Percentiles rank a stretch among this genome's conserved stretches.
Evolutionary conservation across 2,888 invertebrate species (phyloP).

Genomic region (Nysson spinosus): DNA sequence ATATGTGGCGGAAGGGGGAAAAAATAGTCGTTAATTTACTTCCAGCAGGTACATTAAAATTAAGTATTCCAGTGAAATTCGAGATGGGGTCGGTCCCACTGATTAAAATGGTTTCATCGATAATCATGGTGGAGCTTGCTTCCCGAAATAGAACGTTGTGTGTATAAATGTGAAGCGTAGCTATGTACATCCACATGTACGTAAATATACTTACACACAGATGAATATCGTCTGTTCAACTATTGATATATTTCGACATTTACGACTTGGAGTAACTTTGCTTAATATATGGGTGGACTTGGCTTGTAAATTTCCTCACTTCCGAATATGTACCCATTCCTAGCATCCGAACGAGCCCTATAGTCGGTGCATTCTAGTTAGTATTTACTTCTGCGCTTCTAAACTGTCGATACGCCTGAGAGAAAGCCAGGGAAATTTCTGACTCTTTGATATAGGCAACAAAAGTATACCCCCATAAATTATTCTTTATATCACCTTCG

Average conservation of each 20-base stretch:
- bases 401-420: too few species aligned
- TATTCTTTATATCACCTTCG: too few species aligned
- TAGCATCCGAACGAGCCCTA: slow-evolving; percentile 31
- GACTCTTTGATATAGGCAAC: too few species aligned
- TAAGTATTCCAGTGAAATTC: slow-evolving; percentile 47
- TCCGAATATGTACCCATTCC: slow-evolving; percentile 57
- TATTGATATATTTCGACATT: slow-evolving; percentile 75
- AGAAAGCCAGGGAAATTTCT: too few species aligned
- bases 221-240: slow-evolving; percentile 38
- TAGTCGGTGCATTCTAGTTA: slow-evolving; percentile 8
- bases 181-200: slow-evolving; percentile 1
- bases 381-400: not conserved
- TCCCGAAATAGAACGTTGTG: slow-evolving; percentile 37
- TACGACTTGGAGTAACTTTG: slow-evolving; percentile 72
- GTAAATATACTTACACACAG: slow-evolving; percentile 3
- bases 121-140: slow-evolving; percentile 32
- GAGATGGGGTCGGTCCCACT: slow-evolving; percentile 51
- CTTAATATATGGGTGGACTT: slow-evolving; percentile 68
- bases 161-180: slow-evolving; percentile 51
- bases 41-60: slow-evolving; percentile 21
- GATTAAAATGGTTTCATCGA: slow-evolving; percentile 47
- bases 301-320: slow-evolving; percentile 67
- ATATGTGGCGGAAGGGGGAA: slow-evolving; percentile 12
- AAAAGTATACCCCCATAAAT: too few species aligned
- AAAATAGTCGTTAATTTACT: slow-evolving; percentile 37